Evolutionary conservation across 1,140 invertebrate species (phyloP).

Genomic region (Gryllus bimaculatus): DNA sequence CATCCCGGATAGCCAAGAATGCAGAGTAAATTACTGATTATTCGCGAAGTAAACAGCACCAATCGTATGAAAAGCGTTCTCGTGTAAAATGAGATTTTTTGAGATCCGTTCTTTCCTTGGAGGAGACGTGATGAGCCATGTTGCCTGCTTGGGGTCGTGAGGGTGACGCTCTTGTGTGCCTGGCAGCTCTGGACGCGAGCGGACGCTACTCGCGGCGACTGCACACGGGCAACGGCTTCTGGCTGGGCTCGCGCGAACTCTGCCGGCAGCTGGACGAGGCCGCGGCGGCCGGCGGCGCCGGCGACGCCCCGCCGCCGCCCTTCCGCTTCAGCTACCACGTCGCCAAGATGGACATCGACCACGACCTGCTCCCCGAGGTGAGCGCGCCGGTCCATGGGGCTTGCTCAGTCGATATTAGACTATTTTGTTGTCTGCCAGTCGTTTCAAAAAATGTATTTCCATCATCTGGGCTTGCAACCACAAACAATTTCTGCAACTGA

Average conservation of each 20-base stretch:
- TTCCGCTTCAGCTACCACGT: not conserved
- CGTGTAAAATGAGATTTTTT: too few relatives aligned
- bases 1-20: too few relatives aligned
- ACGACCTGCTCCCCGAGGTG: not conserved
- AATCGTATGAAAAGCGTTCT: too few relatives aligned
- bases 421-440: not conserved
- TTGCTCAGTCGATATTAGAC: not conserved
- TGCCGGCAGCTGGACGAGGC: constrained; percentile 31
- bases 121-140: too few relatives aligned
- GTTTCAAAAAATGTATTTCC: not conserved
- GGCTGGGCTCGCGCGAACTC: constrained; percentile 36
- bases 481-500: too few relatives aligned
- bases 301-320: too few relatives aligned
- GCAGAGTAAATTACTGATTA: too few relatives aligned
- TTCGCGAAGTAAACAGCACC: too few relatives aligned
- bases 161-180: not conserved
- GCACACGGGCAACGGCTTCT: constrained; percentile 40
- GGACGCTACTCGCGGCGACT: constrained; percentile 36
- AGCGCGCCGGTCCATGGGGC: not conserved
- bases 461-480: not conserved
- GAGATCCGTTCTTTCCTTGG: too few relatives aligned
- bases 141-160: not conserved
- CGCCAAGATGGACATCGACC: not conserved
- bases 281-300: too few relatives aligned
- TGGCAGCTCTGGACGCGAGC: constrained; percentile 39